These are phyloP conservation scores for Astreopora myriophthalma DNA, from an alignment of 64 coral and sea anemone genomes.

Conservation along the genomic window DNA sequence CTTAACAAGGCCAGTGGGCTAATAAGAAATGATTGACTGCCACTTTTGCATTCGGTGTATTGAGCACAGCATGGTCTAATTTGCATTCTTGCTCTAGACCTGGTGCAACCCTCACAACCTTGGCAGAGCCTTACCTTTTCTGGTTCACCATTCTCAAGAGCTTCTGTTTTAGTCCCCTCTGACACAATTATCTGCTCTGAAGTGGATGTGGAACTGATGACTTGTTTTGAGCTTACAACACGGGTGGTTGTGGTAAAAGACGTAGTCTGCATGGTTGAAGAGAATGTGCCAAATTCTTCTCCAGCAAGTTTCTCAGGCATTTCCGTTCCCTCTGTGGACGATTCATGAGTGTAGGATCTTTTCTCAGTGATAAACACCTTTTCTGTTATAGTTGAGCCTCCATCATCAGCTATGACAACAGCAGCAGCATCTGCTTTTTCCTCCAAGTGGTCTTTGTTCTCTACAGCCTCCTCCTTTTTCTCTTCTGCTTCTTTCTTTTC, in stretches of 20 bases:
- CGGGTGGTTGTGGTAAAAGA: constrained; percentile 79
- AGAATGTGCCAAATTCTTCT: constrained; percentile 17
- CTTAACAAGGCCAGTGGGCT: no score
- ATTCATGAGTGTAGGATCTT: constrained; percentile 62
- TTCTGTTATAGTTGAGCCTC: constrained; percentile 52
- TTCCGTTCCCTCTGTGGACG: constrained; percentile 58
- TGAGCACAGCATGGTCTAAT: no score
- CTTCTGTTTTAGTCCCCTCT: constrained; percentile 64
- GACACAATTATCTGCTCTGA: constrained; percentile 75
- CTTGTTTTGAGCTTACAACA: constrained; percentile 73
- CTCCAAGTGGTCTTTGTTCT: not conserved
- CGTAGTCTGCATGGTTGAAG: constrained; percentile 25
- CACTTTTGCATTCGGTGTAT: no score
- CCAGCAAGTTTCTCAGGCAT: constrained; percentile 48
- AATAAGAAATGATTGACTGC: no score
- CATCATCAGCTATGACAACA: not conserved
- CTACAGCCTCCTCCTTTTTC: constrained; percentile 35
- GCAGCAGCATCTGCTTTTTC: constrained; percentile 32
- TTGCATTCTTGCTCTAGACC: no score
- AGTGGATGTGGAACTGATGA: constrained; percentile 74
- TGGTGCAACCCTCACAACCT: not conserved
- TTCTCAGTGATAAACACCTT: constrained; percentile 50
- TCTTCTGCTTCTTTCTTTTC: constrained; percentile 58
- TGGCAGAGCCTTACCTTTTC: constrained; percentile 35
- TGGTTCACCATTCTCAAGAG: constrained; percentile 71